Conservation (phyloP, 2,888 invertebrate species). For the Noctua fimbriata region DNA sequence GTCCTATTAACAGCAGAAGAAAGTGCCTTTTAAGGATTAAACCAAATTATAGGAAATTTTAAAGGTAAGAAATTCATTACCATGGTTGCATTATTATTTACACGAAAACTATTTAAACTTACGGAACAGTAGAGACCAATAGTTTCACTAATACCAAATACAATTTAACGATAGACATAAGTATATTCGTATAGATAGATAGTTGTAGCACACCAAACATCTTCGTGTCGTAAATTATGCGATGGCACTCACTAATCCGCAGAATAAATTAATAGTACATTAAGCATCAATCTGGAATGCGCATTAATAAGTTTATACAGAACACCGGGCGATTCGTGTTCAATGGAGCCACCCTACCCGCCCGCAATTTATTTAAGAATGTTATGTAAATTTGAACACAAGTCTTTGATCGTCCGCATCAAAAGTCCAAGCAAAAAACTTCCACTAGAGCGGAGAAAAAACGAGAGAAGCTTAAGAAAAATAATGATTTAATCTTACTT, state of each 20-base stretch:
- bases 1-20: background rate
- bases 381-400: conserved; percentile 91
- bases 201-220: conserved; percentile 50
- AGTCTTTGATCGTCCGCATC: conserved; percentile 90
- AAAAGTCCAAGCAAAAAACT: conserved; percentile 89
- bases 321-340: conserved; percentile 74
- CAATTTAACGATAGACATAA: conserved; percentile 15
- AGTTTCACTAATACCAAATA: conserved; percentile 4
- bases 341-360: conserved; percentile 78
- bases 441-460: conserved; percentile 86
- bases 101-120: background rate
- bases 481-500: conserved; percentile 91
- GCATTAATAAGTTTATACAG: conserved; percentile 88
- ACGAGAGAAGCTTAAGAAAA: conserved; percentile 90
- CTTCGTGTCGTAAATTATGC: conserved; percentile 75
- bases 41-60: background rate
- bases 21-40: background rate
- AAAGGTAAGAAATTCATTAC: background rate
- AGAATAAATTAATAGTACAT: conserved; percentile 87
- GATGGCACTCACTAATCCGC: conserved; percentile 81
- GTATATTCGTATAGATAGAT: background rate
- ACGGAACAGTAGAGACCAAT: background rate
- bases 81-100: background rate
- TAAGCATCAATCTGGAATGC: conserved; percentile 82
- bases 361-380: conserved; percentile 90